phyloP scores from a whole-genome alignment of 2,113 vertebrate species.

The Semicossyphus pulcher region DNA sequence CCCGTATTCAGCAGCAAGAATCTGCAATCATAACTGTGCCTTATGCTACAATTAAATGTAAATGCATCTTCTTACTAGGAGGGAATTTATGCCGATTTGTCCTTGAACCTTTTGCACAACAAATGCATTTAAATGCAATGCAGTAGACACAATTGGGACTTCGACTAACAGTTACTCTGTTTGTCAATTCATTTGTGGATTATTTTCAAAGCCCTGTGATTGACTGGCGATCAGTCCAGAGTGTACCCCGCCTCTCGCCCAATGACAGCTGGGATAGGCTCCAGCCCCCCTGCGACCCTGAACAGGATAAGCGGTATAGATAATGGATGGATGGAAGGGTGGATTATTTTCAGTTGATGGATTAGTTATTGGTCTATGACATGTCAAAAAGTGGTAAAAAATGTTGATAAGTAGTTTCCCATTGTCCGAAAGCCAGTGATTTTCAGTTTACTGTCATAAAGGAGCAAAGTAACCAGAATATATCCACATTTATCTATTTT shows the following conservation, averaged over 20 bases:
- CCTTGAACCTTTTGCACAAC: neutral
- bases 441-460: neutral
- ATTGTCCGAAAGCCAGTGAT: no score
- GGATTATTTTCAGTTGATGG: neutral
- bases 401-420: no score
- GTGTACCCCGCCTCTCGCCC: no score
- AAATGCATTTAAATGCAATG: neutral
- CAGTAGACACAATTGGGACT: no score
- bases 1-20: neutral
- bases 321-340: no score
- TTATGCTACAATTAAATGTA: neutral
- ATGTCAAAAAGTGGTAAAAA: neutral
- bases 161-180: no score
- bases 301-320: no score
- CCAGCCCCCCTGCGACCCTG: no score
- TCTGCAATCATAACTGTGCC: constrained; percentile 14
- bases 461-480: neutral
- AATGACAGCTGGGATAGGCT: no score
- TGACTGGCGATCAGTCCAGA: no score
- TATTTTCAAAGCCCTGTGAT: no score
- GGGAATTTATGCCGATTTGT: neutral
- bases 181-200: no score
- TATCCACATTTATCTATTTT: neutral
- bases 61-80: neutral
- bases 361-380: neutral